Base-by-base conservation (phyloP, 1,140 invertebrate genomes). In the silkworm (Bombyx mori) region DNA sequence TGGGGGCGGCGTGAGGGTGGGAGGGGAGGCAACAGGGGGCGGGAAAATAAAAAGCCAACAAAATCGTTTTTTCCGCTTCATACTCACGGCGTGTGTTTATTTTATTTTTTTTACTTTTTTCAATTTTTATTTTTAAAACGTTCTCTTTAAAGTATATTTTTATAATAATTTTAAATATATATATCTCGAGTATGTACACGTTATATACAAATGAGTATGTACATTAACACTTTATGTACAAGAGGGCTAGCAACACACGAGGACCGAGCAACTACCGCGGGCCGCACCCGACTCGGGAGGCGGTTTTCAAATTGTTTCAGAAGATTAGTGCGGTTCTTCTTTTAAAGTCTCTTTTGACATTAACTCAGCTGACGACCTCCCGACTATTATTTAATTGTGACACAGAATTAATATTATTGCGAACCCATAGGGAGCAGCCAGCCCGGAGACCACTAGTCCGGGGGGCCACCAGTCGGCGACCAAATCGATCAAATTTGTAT, bases 41-140 rank as follows among this genome's bases (percentile, higher is more conserved):
- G 52, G 35, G 26, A 26, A 78, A 82, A 82, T 79, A 73, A 82
- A 82, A 85, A 61, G 63, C 75, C 12, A 18, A 18, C 12, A 18
- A 71, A 62, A 8, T 65, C 59, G 71, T 58, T 66, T 81, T 81
- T 81, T 82, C 79, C 74, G 73, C 73, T 80, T 82, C 82, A 85
- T 80, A 82, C 82, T 85, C 78, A 79, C 72, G 78, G 82, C 81
- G 80, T 85, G 78, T 82, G 66, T 85, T 82, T 80, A 69, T 72
- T 75, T 73, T 68, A 69, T 77, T 77, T 79, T 74, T 78, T 76
- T 76, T 69, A 76, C 70, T 77, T 74, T 77, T 81, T 75, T 66
- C 70, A 71, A 68, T 78, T 70, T 79, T 78, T 72, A 69, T 69
- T 82, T 80, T 82, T 77, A 81, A 85, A 82, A 82, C 75, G 50